Conservation (phyloP, 2,888 invertebrate species). For the Polydrusus tereticollis region DNA sequence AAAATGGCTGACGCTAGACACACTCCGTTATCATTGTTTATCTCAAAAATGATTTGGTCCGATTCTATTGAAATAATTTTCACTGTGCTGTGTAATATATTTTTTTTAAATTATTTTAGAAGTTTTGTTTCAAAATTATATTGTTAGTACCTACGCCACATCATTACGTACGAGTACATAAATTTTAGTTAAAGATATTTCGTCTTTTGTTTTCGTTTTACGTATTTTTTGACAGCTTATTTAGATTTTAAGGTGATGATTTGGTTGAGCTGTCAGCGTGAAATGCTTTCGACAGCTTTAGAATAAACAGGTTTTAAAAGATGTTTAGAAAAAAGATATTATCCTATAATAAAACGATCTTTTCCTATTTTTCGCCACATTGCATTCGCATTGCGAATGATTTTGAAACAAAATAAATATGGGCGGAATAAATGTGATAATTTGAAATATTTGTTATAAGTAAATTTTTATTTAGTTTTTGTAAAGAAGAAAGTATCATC, state of each 20-base stretch:
- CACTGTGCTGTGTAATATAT: too few species aligned
- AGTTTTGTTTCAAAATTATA: too few species aligned
- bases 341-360: slow-evolving; percentile 7
- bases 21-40: too few species aligned
- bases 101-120: too few species aligned
- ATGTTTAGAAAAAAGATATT: slow-evolving; percentile 23
- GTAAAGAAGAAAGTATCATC: too few species aligned
- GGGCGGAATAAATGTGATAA: background rate
- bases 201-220: slow-evolving; percentile 25
- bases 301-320: slow-evolving; percentile 29
- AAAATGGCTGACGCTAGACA: too few species aligned
- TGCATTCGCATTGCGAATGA: too few species aligned
- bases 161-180: background rate
- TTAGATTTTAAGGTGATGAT: slow-evolving; percentile 34
- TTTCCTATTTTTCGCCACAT: slow-evolving; percentile 7
- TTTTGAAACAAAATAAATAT: background rate
- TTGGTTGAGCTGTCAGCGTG: slow-evolving; percentile 20
- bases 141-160: too few species aligned
- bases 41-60: too few species aligned
- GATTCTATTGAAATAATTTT: too few species aligned
- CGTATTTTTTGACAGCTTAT: slow-evolving; percentile 31
- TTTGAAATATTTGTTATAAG: too few species aligned
- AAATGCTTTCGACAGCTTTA: slow-evolving; percentile 35
- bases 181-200: background rate
- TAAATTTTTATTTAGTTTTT: too few species aligned